Evolutionary conservation across 2,797 vertebrate genomes (phyloP).

Genomic region (Acanthurus leucopareius): DNA sequence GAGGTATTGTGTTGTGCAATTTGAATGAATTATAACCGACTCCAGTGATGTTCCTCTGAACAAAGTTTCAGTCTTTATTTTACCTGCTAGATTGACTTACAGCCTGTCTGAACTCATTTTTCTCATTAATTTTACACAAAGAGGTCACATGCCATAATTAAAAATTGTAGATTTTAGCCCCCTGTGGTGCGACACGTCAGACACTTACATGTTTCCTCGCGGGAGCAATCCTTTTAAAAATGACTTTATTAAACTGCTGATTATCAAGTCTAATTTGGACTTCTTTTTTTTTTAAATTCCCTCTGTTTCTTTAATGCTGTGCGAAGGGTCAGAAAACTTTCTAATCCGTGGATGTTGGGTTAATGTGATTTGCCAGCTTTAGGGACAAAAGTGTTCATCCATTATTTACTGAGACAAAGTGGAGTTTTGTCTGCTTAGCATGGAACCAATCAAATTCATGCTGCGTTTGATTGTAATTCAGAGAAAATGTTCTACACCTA

Average conservation of each 20-base stretch:
- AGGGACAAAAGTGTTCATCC: background rate
- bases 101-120: background rate
- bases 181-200: conserved; percentile 28
- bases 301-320: conserved; percentile 2
- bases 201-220: conserved; percentile 35
- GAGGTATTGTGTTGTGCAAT: too few relatives aligned
- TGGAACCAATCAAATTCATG: background rate
- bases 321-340: background rate
- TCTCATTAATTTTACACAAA: conserved; percentile 45
- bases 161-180: conserved; percentile 31
- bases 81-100: background rate
- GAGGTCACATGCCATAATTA: conserved; percentile 45
- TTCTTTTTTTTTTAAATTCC: conserved; percentile 2
- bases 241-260: conserved; percentile 46
- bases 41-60: background rate
- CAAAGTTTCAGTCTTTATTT: background rate
- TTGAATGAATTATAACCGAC: background rate
- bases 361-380: background rate
- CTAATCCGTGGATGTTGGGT: background rate
- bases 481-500: background rate
- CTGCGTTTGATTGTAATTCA: background rate
- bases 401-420: background rate
- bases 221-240: conserved; percentile 28
- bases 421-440: background rate
- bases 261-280: conserved; percentile 33